phyloP scores from a whole-genome alignment of 2,888 invertebrate species.

The Mythimna ferrago region DNA sequence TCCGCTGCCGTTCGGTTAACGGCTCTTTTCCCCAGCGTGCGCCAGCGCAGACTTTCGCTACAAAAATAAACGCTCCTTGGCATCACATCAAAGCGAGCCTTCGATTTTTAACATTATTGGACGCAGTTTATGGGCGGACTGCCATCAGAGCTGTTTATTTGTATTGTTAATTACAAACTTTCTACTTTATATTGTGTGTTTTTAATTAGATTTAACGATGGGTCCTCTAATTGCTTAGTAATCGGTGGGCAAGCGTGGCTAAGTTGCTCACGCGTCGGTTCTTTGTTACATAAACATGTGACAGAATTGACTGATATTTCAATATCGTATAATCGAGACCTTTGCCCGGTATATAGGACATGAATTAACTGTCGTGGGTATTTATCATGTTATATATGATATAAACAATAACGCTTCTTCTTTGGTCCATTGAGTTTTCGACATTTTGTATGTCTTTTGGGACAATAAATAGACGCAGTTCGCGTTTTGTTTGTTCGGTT shows the following conservation, averaged over 20 bases:
- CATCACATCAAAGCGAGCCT: conserved; percentile 89
- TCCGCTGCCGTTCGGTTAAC: conserved; percentile 85
- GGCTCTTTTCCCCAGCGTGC: conserved; percentile 83
- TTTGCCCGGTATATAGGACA: conserved; percentile 48
- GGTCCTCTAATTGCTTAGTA: conserved; percentile 54
- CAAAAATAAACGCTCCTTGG: conserved; percentile 90
- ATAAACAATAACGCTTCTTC: neutral
- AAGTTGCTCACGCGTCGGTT: conserved; percentile 30
- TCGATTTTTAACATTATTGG: conserved; percentile 83
- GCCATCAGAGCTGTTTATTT: conserved; percentile 58
- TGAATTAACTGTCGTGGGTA: conserved; percentile 32
- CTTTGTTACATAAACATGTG: conserved; percentile 49
- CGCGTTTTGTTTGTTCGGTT: conserved; percentile 8
- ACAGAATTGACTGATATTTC: conserved; percentile 35
- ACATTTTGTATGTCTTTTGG: neutral
- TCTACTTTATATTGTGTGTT: conserved; percentile 55
- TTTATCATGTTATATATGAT: conserved; percentile 11
- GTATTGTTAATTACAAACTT: conserved; percentile 57
- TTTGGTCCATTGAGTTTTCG: neutral
- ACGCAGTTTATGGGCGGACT: conserved; percentile 83
- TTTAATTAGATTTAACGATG: conserved; percentile 36
- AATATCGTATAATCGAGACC: conserved; percentile 45
- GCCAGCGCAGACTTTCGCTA: conserved; percentile 86
- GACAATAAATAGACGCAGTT: conserved; percentile 5
- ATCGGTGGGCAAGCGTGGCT: conserved; percentile 36